Percentiles rank a stretch among this genome's conserved stretches.
These are phyloP conservation scores for Didymodactylos carnosus DNA, from an alignment of 2,888 invertebrate species.

Conservation along the genomic window DNA sequence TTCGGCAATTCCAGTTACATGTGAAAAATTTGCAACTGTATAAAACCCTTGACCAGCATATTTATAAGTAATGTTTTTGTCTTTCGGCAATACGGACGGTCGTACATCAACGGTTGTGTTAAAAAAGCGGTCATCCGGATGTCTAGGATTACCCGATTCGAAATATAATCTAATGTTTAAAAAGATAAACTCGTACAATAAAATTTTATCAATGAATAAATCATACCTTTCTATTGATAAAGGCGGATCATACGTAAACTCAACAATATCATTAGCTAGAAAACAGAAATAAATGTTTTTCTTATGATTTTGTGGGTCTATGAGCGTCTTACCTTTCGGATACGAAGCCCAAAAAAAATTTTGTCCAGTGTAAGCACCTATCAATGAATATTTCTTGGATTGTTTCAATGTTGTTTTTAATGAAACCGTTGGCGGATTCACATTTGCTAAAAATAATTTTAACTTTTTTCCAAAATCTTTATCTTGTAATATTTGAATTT, in stretches of 20 bases:
- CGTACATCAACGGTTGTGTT: conserved; percentile 58
- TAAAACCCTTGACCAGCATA: conserved; percentile 49
- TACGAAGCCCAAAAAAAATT: conserved; percentile 74
- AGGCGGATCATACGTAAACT: conserved; percentile 13
- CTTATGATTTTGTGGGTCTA: too few species aligned
- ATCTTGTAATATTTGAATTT: conserved; percentile 83
- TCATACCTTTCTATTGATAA: neutral
- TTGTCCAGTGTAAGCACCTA: conserved; percentile 62
- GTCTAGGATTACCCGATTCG: conserved; percentile 64
- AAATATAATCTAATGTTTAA: conserved; percentile 24
- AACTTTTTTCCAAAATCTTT: conserved; percentile 64
- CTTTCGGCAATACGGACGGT: conserved; percentile 15
- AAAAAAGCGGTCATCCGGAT: conserved; percentile 65
- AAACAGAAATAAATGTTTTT: too few species aligned
- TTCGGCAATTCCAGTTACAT: conserved; percentile 56
- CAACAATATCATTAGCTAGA: conserved; percentile 10
- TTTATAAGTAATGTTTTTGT: conserved; percentile 17
- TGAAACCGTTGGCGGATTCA: conserved; percentile 36
- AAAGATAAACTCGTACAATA: too few species aligned
- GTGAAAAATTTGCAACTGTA: conserved; percentile 52
- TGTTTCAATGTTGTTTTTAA: conserved; percentile 54
- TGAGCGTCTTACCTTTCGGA: conserved; percentile 57
- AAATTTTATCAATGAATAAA: too few species aligned
- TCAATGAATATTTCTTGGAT: conserved; percentile 56
- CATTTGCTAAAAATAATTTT: conserved; percentile 43